phyloP scores from a whole-genome alignment of 2,797 vertebrate species.

The Aulostomus chinensis region DNA sequence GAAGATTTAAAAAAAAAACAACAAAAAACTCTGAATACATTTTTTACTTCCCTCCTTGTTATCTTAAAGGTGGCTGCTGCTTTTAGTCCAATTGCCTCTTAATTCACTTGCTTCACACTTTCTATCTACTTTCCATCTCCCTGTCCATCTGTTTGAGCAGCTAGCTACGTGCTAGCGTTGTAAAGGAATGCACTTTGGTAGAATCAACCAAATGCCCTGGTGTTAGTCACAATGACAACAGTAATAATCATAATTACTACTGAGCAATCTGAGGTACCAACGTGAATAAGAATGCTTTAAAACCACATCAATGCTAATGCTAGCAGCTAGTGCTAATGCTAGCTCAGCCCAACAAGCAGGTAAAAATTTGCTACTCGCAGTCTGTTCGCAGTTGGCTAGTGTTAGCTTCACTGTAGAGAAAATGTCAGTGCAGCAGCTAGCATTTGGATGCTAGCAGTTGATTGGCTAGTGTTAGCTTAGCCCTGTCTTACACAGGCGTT shows the following conservation, averaged over 20 bases:
- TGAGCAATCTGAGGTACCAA: conserved; percentile 95
- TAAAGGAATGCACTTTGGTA: conserved; percentile 99
- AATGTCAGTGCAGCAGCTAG: conserved; percentile 71
- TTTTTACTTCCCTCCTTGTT: not conserved
- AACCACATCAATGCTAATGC: conserved; percentile 59
- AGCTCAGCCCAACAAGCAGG: conserved; percentile 21
- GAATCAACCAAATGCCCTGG: conserved; percentile 95
- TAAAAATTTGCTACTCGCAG: conserved; percentile 52
- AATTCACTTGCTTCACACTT: conserved; percentile 4
- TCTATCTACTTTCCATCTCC: conserved; percentile 3
- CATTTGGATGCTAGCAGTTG: conserved; percentile 47
- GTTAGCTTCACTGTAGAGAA: conserved; percentile 56
- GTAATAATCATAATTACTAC: conserved; percentile 70
- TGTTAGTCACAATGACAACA: conserved; percentile 63
- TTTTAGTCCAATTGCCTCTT: not conserved
- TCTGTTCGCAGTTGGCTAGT: conserved; percentile 60
- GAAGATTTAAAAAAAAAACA: conserved; percentile 3
- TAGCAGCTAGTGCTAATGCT: conserved; percentile 37
- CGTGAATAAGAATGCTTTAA: conserved; percentile 77
- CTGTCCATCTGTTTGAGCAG: conserved; percentile 31
- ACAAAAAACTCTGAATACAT: conserved; percentile 4
- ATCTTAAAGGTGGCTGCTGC: conserved; percentile 11
- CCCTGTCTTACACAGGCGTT: conserved; percentile 43
- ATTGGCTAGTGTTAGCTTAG: conserved; percentile 70
- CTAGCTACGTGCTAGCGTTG: conserved; percentile 65